These are phyloP conservation scores for Notocelia uddmanniana DNA, from an alignment of 2,888 invertebrate species.

Conservation along the genomic window DNA sequence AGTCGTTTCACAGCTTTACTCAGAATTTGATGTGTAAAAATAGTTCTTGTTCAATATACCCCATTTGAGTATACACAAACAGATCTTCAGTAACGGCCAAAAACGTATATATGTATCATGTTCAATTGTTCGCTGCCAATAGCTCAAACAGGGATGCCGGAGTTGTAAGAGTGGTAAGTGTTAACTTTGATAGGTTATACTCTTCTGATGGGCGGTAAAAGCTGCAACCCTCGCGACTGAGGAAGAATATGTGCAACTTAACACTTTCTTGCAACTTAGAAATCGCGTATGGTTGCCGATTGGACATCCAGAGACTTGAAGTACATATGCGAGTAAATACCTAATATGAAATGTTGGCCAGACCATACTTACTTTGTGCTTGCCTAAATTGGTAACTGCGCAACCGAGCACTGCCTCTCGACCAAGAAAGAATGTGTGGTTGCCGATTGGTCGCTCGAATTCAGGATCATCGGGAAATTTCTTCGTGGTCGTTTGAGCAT, in stretches of 20 bases:
- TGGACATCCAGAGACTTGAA: background rate
- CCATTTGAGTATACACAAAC: too few relatives aligned
- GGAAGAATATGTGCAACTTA: background rate
- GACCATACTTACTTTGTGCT: slow-evolving; percentile 86
- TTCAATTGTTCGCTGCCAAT: too few relatives aligned
- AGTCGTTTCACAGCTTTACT: too few relatives aligned
- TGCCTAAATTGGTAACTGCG: slow-evolving; percentile 87
- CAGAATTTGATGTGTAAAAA: too few relatives aligned
- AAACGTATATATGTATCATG: too few relatives aligned
- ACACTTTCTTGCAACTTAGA: background rate
- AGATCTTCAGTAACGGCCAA: too few relatives aligned
- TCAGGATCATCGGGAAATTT: slow-evolving; percentile 86
- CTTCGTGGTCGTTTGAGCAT: slow-evolving; percentile 85
- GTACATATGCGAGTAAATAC: background rate
- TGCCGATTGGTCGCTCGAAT: slow-evolving; percentile 87
- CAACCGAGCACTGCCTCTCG: slow-evolving; percentile 88
- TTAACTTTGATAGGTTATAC: too few relatives aligned
- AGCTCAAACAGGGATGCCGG: too few relatives aligned
- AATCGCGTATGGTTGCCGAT: background rate
- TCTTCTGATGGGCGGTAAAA: too few relatives aligned
- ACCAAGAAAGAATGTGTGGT: slow-evolving; percentile 88
- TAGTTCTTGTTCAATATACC: too few relatives aligned
- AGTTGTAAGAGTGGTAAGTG: too few relatives aligned
- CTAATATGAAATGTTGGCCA: too few relatives aligned
- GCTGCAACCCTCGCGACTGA: background rate